Conservation (phyloP, 2,113 vertebrate species). For the Sterna hirundo region DNA sequence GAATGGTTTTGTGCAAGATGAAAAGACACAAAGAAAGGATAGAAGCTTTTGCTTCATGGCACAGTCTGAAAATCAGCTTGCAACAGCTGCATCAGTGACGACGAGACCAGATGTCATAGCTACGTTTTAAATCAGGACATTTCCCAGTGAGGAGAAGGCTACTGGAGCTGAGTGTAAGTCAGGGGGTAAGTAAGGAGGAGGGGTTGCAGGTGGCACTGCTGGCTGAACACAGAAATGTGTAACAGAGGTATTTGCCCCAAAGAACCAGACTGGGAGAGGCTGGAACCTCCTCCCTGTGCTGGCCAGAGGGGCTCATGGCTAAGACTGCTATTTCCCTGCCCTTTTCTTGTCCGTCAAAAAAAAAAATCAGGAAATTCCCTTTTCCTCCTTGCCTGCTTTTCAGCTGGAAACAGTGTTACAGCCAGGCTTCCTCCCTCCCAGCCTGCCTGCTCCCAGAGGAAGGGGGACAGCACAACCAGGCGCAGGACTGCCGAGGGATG, state of each 20-base stretch:
- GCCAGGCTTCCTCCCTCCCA: not conserved
- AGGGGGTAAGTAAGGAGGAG: not conserved
- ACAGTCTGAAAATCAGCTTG: not conserved
- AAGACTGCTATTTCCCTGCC: not conserved
- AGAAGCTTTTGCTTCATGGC: not conserved
- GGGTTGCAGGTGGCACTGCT: not conserved
- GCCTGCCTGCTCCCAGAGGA: not conserved
- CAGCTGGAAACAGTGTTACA: not conserved
- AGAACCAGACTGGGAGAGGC: not conserved
- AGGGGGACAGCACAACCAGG: not conserved
- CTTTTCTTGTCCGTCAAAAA: not conserved
- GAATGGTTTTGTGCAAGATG: not conserved
- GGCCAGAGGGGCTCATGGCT: not conserved
- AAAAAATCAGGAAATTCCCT: not conserved
- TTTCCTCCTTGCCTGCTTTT: not conserved
- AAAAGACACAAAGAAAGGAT: not conserved
- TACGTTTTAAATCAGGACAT: not conserved
- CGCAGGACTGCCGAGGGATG: not conserved
- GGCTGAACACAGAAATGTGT: not conserved
- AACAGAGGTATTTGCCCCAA: not conserved
- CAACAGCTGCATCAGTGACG: not conserved
- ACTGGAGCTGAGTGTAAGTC: not conserved
- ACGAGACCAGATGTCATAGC: not conserved
- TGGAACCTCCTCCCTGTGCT: not conserved
- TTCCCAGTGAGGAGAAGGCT: not conserved